Base-by-base conservation (phyloP, 2,113 vertebrate genomes). In the Phaethornis superciliosus region DNA sequence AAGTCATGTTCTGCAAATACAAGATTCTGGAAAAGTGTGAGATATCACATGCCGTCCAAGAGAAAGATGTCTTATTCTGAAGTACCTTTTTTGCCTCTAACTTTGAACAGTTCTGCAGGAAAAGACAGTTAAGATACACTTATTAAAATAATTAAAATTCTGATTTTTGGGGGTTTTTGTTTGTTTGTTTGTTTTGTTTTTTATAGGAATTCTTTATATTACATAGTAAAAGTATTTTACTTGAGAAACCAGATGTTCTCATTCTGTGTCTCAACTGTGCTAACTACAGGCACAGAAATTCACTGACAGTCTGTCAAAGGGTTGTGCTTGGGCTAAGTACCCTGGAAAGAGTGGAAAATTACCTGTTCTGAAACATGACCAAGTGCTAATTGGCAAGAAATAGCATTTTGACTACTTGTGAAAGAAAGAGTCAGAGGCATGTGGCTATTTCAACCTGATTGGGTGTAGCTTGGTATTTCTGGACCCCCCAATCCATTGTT, bases 21-120 rank as follows among this genome's bases (percentile, higher is more conserved):
- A 88, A 97, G 56, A 55, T 99, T 99, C 87, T 99, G 99, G 99
- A 99, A 99, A 86, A 97, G 98, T 42, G 97, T 99, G 37, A 97
- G 98, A 37, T 99, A 98, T 60, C 95, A 88, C 26, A 99, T 99
- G 99, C 99, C 99, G 13, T n/a, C 94, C 33, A 96, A 70, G 62
- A 96, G 81, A 26, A 95, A 56, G 4, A 26, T 28, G 1, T 67
- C 91, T 20, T 62, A 19, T 32, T 83, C 92, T 60, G 32, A 59
- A 11, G 11, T 33, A 32, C 54, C 49, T 78, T 69, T 81, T 8
- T 88, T 89, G 28, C 52, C 46, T 10, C 26, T 54, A 40, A 46
- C 3, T 1, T 56, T 15, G 2, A 88, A 81, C 9, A 27, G 6
- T 58, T 46, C 65, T 80, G 26, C 11, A 4, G 33, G 24, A 28